Evolutionary conservation across 1,140 invertebrate genomes (phyloP), one percentile per base, ranked within the genome.

Genomic region (Drosophila hydei): DNA sequence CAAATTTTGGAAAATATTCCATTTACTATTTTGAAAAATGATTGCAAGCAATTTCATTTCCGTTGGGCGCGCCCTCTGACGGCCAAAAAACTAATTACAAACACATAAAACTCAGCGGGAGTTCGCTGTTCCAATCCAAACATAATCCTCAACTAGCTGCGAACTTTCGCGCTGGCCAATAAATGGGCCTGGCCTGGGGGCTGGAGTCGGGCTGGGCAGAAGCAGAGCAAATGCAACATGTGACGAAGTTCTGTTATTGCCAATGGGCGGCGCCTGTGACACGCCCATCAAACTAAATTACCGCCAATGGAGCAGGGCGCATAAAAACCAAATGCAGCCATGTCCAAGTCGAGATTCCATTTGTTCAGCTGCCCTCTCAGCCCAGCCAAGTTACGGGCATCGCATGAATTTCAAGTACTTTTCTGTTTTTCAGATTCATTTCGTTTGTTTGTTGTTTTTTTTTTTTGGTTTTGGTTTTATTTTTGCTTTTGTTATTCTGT

Each of bases 21-120:
- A 88, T 88, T 88, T 73, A 88, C 78, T 83, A 83, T 88, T 87
- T 88, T 88, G 75, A 76, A 88, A 88, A 88, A 88, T 79, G 84
- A 88, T 88, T 88, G 83, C 83, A 65, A 88, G 83, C 83, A 76
- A 88, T 88, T 88, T 88, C 83, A 88, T 88, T 88, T 88, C 83
- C 83, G 83, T 54, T 77, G 38, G 67, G 47, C 48, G 27, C 59
- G 43, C 38, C 40, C 64, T 18, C 16, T 54, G 12, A 40, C 21
- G 47, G 45, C 18, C 36, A 33, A 71, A 88, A 87, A 87, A 87
- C 78, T 87, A 87, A 87, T 87, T 87, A 87, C 81, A 88, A 88
- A 77, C 77, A 81, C 83, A 81, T 85, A 87, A 85, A 85, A 87
- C 74, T 68, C 77, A 70, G 74, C 61, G 65, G 81, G 74, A 51